These are phyloP conservation scores for Campylorhamphus procurvoides DNA, from an alignment of 2,113 vertebrate genomes.

Conservation along the genomic window DNA sequence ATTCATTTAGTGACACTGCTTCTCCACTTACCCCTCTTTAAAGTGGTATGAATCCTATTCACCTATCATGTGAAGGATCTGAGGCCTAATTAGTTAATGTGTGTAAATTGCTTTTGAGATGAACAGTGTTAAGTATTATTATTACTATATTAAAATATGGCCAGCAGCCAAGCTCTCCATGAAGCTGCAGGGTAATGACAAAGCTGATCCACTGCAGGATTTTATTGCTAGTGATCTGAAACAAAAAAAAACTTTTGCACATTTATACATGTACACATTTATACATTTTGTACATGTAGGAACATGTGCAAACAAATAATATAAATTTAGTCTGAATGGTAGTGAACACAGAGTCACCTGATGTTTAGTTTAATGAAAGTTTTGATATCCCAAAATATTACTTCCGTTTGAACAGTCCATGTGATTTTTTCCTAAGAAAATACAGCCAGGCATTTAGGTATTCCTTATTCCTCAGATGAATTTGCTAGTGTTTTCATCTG, in stretches of 20 bases:
- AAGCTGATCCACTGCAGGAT: constrained; percentile 26
- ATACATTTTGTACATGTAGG: no score
- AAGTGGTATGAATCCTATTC: constrained; percentile 1
- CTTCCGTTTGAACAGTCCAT: background rate
- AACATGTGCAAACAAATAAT: background rate
- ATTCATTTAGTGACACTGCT: background rate
- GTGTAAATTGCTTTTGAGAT: constrained; percentile 65
- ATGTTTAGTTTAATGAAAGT: background rate
- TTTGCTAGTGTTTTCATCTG: background rate
- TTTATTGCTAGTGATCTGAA: constrained; percentile 32
- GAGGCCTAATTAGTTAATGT: constrained; percentile 63
- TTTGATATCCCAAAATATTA: background rate
- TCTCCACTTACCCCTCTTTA: background rate
- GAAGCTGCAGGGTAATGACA: constrained; percentile 44
- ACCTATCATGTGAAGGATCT: constrained; percentile 55
- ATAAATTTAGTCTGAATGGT: background rate
- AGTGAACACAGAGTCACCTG: background rate
- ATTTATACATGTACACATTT: background rate
- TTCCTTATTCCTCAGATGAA: background rate
- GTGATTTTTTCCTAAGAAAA: background rate
- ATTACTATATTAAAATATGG: constrained; percentile 62
- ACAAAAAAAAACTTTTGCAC: background rate
- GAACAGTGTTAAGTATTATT: constrained; percentile 63
- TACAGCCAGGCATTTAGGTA: background rate
- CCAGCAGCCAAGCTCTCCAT: constrained; percentile 50